Percentiles rank a stretch among this genome's conserved stretches.
Evolutionary conservation across 2,888 invertebrate genomes (phyloP).

Genomic region (Encarsia formosa): DNA sequence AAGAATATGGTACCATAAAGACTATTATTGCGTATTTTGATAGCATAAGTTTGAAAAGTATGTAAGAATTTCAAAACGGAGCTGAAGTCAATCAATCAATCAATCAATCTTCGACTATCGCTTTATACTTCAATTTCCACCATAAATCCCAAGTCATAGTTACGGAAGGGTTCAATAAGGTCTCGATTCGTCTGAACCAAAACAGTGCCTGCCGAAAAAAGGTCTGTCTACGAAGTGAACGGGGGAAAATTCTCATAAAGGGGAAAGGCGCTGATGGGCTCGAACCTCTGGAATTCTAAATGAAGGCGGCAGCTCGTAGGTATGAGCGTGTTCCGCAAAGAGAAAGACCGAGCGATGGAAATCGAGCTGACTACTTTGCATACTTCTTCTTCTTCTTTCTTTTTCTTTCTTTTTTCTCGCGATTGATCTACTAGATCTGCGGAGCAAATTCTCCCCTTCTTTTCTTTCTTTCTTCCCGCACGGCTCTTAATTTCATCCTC

Average conservation of each 20-base stretch:
- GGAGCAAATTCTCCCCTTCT: slow-evolving; percentile 22
- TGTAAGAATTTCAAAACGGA: too few relatives aligned
- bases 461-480: neutral
- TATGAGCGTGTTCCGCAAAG: neutral
- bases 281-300: slow-evolving; percentile 9
- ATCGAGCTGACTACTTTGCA: slow-evolving; percentile 34
- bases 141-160: too few relatives aligned
- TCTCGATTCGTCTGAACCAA: too few relatives aligned
- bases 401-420: too few relatives aligned
- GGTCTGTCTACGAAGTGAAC: neutral
- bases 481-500: slow-evolving; percentile 14
- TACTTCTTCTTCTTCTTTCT: slow-evolving; percentile 27
- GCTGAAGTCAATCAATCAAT: too few relatives aligned
- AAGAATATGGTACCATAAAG: too few relatives aligned
- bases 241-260: neutral
- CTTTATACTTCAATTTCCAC: too few relatives aligned
- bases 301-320: neutral
- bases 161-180: too few relatives aligned
- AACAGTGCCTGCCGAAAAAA: neutral
- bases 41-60: too few relatives aligned
- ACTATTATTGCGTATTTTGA: too few relatives aligned
- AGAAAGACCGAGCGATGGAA: slow-evolving; percentile 16
- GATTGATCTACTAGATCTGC: slow-evolving; percentile 39
- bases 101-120: too few relatives aligned
- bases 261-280: neutral